Evolutionary conservation across 2,888 invertebrate genomes (phyloP).

Genomic region (Theodoxus fluviatilis): DNA sequence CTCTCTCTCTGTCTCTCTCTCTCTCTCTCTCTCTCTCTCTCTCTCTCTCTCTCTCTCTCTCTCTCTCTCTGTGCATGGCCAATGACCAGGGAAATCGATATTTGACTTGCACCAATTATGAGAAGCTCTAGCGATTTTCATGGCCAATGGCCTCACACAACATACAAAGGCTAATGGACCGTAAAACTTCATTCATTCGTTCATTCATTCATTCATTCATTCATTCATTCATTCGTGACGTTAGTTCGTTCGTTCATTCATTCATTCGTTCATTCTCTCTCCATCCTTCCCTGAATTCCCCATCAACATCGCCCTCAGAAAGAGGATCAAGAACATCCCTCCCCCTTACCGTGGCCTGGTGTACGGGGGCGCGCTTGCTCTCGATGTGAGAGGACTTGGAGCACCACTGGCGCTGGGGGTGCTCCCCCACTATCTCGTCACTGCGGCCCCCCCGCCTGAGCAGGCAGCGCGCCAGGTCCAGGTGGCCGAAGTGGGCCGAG

Average conservation of each 20-base stretch:
- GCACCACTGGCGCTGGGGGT: slow-evolving; percentile 61
- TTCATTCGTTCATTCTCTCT: too few species aligned
- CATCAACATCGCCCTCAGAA: slow-evolving; percentile 23
- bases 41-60: background rate
- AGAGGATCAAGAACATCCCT: too few species aligned
- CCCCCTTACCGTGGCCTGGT: slow-evolving; percentile 59
- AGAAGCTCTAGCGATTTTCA: too few species aligned
- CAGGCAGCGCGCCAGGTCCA: slow-evolving; percentile 58
- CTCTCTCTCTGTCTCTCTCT: slow-evolving; percentile 1
- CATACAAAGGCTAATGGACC: too few species aligned
- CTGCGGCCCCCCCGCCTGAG: slow-evolving; percentile 54
- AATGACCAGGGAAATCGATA: too few species aligned
- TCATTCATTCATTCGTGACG: too few species aligned
- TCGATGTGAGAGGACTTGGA: slow-evolving; percentile 51
- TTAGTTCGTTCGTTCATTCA: too few species aligned
- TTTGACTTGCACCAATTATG: too few species aligned
- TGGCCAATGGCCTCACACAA: too few species aligned
- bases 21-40: background rate
- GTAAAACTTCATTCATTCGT: too few species aligned
- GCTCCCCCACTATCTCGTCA: slow-evolving; percentile 61
- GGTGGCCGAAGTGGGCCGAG: slow-evolving; percentile 61
- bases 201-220: too few species aligned
- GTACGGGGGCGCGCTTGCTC: slow-evolving; percentile 55
- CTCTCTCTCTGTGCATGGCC: too few species aligned
- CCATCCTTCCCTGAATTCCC: background rate